These are phyloP conservation scores for Tenrec ecaudatus DNA, from an alignment of 2,113 vertebrate species.

Conservation along the genomic window DNA sequence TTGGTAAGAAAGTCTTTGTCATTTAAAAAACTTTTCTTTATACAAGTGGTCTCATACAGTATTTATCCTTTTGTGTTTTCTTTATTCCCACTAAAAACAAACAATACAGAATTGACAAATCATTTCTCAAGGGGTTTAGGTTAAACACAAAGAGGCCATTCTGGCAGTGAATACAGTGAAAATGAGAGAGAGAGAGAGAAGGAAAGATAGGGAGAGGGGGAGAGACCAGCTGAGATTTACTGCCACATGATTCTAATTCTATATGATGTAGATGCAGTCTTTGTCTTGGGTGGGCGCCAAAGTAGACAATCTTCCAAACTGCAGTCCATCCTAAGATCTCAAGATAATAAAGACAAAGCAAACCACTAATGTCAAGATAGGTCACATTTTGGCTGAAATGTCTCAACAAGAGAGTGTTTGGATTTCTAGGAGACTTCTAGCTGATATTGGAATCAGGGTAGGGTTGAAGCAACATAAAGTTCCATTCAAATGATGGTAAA, in stretches of 20 bases:
- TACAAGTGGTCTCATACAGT: no score
- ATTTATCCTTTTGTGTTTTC: neutral
- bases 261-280: neutral
- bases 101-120: constrained; percentile 55
- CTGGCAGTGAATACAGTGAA: neutral
- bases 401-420: constrained; percentile 55
- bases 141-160: constrained; percentile 45
- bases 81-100: constrained; percentile 54
- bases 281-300: constrained; percentile 16
- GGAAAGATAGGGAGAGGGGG: neutral
- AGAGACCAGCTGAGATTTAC: neutral
- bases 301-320: constrained; percentile 31
- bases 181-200: constrained; percentile 2
- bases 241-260: constrained; percentile 26
- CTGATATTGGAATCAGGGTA: constrained; percentile 20
- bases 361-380: constrained; percentile 51
- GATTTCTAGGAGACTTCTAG: constrained; percentile 43
- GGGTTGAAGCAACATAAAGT: constrained; percentile 37
- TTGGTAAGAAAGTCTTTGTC: no score
- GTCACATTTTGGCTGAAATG: constrained; percentile 36
- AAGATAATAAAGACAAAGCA: constrained; percentile 51
- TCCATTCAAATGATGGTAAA: constrained; percentile 51
- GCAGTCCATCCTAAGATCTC: neutral
- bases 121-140: constrained; percentile 56
- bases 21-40: no score